phyloP scores from a whole-genome alignment of 1,140 invertebrate species.

The Cheumatopsyche charites region DNA sequence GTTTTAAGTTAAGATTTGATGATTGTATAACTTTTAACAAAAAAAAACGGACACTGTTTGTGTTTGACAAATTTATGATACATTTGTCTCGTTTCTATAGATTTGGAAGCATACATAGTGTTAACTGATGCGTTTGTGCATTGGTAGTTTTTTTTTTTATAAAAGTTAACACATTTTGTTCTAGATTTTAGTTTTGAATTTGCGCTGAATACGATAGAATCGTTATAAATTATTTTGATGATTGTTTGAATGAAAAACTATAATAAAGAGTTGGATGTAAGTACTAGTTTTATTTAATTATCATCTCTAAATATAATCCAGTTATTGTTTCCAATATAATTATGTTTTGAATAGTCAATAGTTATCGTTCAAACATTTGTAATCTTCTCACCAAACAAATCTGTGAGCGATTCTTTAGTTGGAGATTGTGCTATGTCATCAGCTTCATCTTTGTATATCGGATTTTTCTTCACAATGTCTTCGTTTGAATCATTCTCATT shows the following conservation, averaged over 20 bases:
- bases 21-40: slow-evolving; percentile 25
- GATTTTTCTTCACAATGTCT: slow-evolving; percentile 16
- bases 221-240: slow-evolving; percentile 67
- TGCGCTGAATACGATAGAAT: slow-evolving; percentile 53
- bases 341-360: too few relatives aligned
- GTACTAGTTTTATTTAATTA: slow-evolving; percentile 49
- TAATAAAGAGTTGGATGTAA: slow-evolving; percentile 65
- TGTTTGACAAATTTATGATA: slow-evolving; percentile 18
- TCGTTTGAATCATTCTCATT: slow-evolving; percentile 39
- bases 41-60: slow-evolving; percentile 18
- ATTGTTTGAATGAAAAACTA: slow-evolving; percentile 61
- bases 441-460: neutral
- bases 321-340: too few relatives aligned
- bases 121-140: slow-evolving; percentile 11
- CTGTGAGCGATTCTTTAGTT: neutral
- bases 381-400: slow-evolving; percentile 43
- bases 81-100: slow-evolving; percentile 30
- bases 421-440: neutral
- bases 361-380: slow-evolving; percentile 20
- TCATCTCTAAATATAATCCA: too few relatives aligned
- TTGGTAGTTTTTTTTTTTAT: slow-evolving; percentile 43
- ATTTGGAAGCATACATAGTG: slow-evolving; percentile 15
- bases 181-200: slow-evolving; percentile 46
- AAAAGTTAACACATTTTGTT: slow-evolving; percentile 45
- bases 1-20: slow-evolving; percentile 46